Conservation (phyloP, 2,888 invertebrate species). For the Argyresthia goedartella region DNA sequence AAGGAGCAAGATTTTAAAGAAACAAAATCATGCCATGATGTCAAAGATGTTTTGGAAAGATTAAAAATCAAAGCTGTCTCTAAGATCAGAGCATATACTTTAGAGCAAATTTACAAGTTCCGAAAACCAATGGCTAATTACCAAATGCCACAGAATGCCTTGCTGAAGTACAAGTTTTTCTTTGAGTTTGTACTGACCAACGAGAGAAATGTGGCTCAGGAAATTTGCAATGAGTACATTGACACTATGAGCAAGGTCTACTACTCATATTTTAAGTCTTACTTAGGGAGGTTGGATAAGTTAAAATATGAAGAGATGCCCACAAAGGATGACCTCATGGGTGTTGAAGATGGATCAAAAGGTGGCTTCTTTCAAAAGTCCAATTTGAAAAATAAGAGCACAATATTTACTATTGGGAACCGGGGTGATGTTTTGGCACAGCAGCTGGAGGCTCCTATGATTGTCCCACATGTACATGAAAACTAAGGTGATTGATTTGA, state of each 20-base stretch:
- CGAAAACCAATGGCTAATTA: slow-evolving; percentile 99
- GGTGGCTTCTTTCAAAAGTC: slow-evolving; percentile 88
- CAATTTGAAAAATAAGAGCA: slow-evolving; percentile 88
- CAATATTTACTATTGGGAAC: slow-evolving; percentile 96
- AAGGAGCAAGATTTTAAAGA: slow-evolving; percentile 95
- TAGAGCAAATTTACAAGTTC: slow-evolving; percentile 97
- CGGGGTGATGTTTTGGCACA: slow-evolving; percentile 91
- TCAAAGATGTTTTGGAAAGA: slow-evolving; percentile 95
- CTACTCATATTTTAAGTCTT: slow-evolving; percentile 96
- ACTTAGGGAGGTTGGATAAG: slow-evolving; percentile 90
- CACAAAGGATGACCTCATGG: slow-evolving; percentile 96
- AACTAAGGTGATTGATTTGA: slow-evolving; percentile 49
- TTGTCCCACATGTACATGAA: slow-evolving; percentile 96
- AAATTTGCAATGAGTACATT: slow-evolving; percentile 95
- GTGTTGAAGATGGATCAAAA: slow-evolving; percentile 90
- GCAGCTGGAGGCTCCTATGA: slow-evolving; percentile 94
- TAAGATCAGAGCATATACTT: slow-evolving; percentile 93
- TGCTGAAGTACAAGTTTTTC: slow-evolving; percentile 97
- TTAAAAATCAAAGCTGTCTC: slow-evolving; percentile 93
- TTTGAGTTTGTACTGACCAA: slow-evolving; percentile 97
- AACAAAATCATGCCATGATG: slow-evolving; percentile 88
- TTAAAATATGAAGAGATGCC: slow-evolving; percentile 95
- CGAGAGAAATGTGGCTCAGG: slow-evolving; percentile 95
- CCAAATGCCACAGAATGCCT: slow-evolving; percentile 97
- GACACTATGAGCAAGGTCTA: slow-evolving; percentile 97